Evolutionary conservation across 2,888 invertebrate species (phyloP).

Genomic region (Crepidodera aurea): DNA sequence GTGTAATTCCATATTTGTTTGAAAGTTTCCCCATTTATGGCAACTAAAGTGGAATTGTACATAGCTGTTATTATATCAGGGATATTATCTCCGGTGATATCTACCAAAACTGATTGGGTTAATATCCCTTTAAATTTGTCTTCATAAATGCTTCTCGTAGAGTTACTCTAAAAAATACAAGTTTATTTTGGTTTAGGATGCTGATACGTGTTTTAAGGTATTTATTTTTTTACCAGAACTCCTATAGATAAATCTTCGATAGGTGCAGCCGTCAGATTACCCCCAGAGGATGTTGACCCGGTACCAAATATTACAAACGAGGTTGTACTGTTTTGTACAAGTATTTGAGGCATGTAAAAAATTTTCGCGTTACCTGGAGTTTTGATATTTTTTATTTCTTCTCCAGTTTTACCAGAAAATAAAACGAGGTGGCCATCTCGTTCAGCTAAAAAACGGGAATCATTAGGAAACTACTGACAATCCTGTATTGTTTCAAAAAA

Average conservation of each 20-base stretch:
- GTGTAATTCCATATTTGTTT: constrained; percentile 77
- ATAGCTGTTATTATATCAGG: constrained; percentile 77
- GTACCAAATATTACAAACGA: constrained; percentile 74
- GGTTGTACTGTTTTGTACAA: constrained; percentile 69
- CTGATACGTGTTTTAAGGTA: no score
- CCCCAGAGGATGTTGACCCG: constrained; percentile 75
- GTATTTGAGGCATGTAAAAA: constrained; percentile 76
- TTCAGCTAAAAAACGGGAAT: constrained; percentile 42
- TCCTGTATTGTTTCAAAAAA: no score
- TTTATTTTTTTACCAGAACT: constrained; percentile 58
- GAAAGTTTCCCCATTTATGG: constrained; percentile 75
- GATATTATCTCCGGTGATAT: constrained; percentile 74
- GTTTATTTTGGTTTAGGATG: no score
- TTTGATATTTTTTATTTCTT: constrained; percentile 67
- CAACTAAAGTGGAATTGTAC: constrained; percentile 76
- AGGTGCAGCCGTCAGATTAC: constrained; percentile 73
- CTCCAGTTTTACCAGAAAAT: constrained; percentile 75
- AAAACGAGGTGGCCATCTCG: constrained; percentile 71
- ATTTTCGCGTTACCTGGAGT: constrained; percentile 74
- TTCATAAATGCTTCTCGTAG: constrained; percentile 63
- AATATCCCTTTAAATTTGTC: constrained; percentile 73
- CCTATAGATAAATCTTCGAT: constrained; percentile 66
- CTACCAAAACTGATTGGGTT: constrained; percentile 72
- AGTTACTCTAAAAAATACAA: constrained; percentile 38
- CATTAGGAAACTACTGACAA: neutral